Base-by-base conservation (phyloP, 2,888 invertebrate species). In the Drosophila affinis region DNA sequence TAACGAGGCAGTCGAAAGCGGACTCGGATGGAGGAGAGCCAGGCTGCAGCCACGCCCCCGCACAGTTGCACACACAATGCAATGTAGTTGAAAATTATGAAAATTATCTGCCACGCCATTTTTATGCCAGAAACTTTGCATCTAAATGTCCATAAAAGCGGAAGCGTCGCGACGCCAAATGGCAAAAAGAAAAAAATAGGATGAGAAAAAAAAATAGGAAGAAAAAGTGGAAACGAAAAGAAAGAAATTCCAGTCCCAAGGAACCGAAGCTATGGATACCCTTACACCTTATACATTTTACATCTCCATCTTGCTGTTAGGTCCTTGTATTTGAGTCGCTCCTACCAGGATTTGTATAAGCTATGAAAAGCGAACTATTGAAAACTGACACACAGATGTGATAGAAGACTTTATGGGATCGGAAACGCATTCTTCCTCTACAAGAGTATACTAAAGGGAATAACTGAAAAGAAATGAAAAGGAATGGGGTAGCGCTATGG, bases 51-150 rank as follows among this genome's bases (percentile, higher is more conserved):
- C 63, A 80, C 80, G 79, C 87, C 87, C 64, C 60, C 76, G 59
- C 78, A 81, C 49, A 54, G 32, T 32, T 58, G 39, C 57, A 51
- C 47, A 39, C 79, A 88, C 84, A 84, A 88, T 83, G 84, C 81
- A 88, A 88, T 87, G 87, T 87, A 85, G 87, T 87, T 88, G 84
- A 85, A 85, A 88, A 88, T 85, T 85, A 85, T 88, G 88, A 84
- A 84, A 84, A 85, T 85, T 88, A 88, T 85, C 84, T 88, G 79
- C 79, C 85, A 81, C 88, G 81, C 88, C 81, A 87, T 85, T 85
- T 88, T 87, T 84, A 87, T 88, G 88, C 81, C 84, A 88, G 88
- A 87, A 84, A 88, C 84, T 85, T 87, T 85, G 84, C 87, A 87
- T 88, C 84, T 88, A 88, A 87, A 85, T 88, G 84, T 88, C 86